Evolutionary conservation across 2,113 vertebrate species (phyloP), one percentile per base, ranked within the genome.

Genomic region (Stigmatopora nigra): DNA sequence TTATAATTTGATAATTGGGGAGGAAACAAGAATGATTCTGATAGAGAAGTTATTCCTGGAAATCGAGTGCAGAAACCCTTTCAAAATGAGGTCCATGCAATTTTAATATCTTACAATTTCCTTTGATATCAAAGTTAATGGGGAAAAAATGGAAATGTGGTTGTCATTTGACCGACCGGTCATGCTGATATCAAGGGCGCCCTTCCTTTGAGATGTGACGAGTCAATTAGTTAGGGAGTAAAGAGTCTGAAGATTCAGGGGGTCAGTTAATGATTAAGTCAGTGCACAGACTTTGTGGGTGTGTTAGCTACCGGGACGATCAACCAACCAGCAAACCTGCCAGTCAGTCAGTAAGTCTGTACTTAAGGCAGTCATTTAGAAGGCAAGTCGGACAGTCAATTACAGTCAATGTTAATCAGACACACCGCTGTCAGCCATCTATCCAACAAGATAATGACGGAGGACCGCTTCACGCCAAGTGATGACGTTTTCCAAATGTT

Each of bases 381-480:
- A 65, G 75, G 69, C 49, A 68, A 78, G 79, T 74, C 74, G 79
- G 76, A 65, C 76, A 80, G 79, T 86, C 72, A 81, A 79, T 83
- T 75, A 78, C 70, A 86, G 81, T 85, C 86, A 81, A 84, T 81
- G 81, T 78, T 85, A 82, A 84, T 81, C 76, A 82, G 79, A 71
- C 72, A 71, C 72, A 77, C 71, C 65, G 75, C 73, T 78, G 84
- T 86, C 82, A 79, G 71, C 80, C 78, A 78, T 73, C 66, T 68
- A 78, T 75, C 72, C 68, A 55, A 69, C 4, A 17, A 13, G 13
- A 65, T 75, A 65, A 82, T 78, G 82, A 84, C 72, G 72, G 80
- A 64, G 57, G 73, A 69, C 35, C 52, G 63, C 73, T 72, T 81
- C 64, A 81, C 68, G 47, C 64, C 61, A 66, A 69, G 69, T 71